A percentile compares a stretch with the other conserved stretches of the same genome.
Evolutionary conservation across 64 coral and sea anemone genomes (phyloP).

Genomic region (Orbicella faveolata): DNA sequence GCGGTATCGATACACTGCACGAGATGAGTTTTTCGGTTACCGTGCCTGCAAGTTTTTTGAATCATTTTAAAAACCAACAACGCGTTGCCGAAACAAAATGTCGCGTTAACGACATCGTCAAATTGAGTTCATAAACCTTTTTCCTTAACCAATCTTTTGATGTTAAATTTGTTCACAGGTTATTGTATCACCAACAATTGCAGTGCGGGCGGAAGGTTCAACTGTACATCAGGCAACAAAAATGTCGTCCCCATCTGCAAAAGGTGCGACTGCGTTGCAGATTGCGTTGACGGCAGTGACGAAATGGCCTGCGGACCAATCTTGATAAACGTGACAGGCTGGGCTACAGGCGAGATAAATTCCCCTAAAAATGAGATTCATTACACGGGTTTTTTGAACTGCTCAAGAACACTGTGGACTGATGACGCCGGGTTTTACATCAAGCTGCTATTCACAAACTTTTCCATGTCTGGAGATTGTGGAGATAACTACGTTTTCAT

Average conservation of each 20-base stretch:
- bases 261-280: not conserved
- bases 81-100: no score
- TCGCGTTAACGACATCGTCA: no score
- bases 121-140: no score
- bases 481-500: not conserved
- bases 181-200: not conserved
- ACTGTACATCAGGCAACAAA: not conserved
- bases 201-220: not conserved
- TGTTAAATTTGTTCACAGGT: not conserved
- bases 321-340: not conserved
- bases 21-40: no score
- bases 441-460: constrained; percentile 15
- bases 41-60: no score
- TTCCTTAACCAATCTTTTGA: not conserved
- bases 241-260: not conserved
- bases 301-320: not conserved
- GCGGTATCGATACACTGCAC: no score
- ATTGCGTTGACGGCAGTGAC: constrained; percentile 2
- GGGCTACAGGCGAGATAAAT: not conserved
- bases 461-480: not conserved
- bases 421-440: constrained; percentile 21
- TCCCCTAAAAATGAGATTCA: not conserved
- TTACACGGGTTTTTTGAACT: not conserved
- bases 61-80: no score
- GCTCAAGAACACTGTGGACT: constrained; percentile 5